These are phyloP conservation scores for Plecturocebus donacophilus DNA, from an alignment of 2,113 vertebrate genomes.

Conservation along the genomic window DNA sequence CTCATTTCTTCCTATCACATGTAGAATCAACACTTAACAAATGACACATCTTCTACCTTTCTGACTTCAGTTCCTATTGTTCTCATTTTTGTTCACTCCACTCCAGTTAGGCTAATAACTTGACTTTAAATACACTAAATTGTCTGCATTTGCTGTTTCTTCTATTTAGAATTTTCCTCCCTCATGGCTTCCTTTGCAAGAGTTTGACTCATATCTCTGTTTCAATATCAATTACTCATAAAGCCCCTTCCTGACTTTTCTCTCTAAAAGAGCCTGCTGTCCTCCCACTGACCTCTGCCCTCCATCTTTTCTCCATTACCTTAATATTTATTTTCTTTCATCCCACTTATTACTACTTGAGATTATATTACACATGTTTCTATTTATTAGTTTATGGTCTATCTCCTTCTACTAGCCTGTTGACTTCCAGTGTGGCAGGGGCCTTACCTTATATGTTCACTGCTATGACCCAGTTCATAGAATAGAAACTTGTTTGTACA, in stretches of 20 bases:
- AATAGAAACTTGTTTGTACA: neutral
- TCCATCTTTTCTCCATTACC: neutral
- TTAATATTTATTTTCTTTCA: conserved; percentile 12
- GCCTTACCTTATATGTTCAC: neutral
- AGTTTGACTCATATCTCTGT: neutral
- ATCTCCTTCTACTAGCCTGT: neutral
- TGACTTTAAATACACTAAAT: neutral
- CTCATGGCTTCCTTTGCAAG: neutral
- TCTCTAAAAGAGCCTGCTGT: neutral
- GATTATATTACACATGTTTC: neutral
- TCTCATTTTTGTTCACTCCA: neutral
- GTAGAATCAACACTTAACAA: neutral
- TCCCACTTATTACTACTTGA: neutral
- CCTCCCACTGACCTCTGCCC: neutral
- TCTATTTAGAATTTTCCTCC: neutral
- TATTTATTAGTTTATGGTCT: neutral
- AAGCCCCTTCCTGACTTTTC: neutral
- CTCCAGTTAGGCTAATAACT: neutral
- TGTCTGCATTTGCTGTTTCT: neutral
- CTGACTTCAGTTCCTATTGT: neutral
- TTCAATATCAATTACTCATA: neutral
- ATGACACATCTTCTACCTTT: neutral
- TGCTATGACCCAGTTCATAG: neutral
- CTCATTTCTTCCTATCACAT: neutral
- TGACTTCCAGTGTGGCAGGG: neutral